These are phyloP conservation scores for Orthosia gracilis DNA, from an alignment of 2,888 invertebrate genomes.

Conservation along the genomic window DNA sequence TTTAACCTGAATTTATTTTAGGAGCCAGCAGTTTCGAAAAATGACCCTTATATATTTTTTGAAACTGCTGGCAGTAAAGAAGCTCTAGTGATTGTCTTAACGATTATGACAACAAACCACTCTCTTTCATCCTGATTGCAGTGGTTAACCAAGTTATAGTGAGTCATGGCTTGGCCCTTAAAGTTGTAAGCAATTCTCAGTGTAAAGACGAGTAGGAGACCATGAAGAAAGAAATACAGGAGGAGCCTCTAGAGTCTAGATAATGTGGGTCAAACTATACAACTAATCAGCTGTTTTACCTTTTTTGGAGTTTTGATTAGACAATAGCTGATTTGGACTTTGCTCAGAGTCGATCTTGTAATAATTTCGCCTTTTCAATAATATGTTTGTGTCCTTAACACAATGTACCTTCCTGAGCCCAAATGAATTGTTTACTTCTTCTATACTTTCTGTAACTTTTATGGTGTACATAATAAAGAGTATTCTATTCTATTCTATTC, in stretches of 20 bases:
- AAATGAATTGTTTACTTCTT: background rate
- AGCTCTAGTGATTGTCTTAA: background rate
- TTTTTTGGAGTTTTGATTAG: background rate
- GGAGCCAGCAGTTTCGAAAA: background rate
- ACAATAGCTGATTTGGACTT: background rate
- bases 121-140: background rate
- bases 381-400: too few species aligned
- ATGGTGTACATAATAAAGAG: too few species aligned
- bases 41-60: background rate
- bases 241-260: too few species aligned
- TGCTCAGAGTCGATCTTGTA: too few species aligned
- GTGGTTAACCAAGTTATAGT: conserved; percentile 5
- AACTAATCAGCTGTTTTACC: background rate
- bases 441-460: too few species aligned
- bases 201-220: background rate
- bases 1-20: conserved; percentile 22
- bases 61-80: background rate
- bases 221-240: too few species aligned
- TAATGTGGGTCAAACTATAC: background rate
- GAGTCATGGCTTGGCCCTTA: background rate
- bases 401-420: too few species aligned
- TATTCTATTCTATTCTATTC: too few species aligned
- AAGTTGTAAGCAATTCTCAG: background rate
- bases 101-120: conserved; percentile 14
- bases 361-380: background rate